Percentiles rank a stretch among this genome's conserved stretches.
Evolutionary conservation across 2,797 vertebrate genomes (phyloP).

Genomic region (Heliangelus exortis): DNA sequence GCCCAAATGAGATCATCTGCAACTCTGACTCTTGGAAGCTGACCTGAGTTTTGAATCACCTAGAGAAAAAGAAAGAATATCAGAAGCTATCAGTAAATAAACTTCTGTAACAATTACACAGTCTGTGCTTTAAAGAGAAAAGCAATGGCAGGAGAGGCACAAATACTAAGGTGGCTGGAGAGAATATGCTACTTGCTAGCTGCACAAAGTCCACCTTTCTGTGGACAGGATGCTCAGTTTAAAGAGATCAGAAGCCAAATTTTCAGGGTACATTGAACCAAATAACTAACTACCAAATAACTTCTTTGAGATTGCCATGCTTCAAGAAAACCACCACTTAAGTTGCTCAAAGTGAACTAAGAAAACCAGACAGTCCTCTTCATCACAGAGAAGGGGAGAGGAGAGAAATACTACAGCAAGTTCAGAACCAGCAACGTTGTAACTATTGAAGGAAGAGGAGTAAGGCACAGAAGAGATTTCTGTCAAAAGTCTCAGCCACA

Average conservation of each 20-base stretch:
- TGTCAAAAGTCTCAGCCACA: not conserved
- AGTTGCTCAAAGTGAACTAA: not conserved
- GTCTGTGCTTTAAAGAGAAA: not conserved
- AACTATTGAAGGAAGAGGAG: not conserved
- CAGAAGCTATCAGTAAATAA: not conserved
- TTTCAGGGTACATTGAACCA: not conserved
- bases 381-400: not conserved
- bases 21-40: slow-evolving; percentile 85
- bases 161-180: not conserved
- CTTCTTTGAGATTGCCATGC: not conserved
- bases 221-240: not conserved
- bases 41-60: slow-evolving; percentile 87
- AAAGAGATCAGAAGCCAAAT: not conserved
- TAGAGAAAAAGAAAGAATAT: slow-evolving; percentile 61
- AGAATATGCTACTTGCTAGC: not conserved
- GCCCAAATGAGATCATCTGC: slow-evolving; percentile 91
- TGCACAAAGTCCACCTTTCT: not conserved
- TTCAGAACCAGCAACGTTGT: not conserved
- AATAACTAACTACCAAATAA: not conserved
- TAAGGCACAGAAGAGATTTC: not conserved
- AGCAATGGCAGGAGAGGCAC: not conserved
- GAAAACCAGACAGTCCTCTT: not conserved
- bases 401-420: not conserved
- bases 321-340: not conserved
- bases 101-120: not conserved